These are phyloP conservation scores for Odontothrips loti DNA, from an alignment of 2,888 invertebrate genomes.

Conservation along the genomic window DNA sequence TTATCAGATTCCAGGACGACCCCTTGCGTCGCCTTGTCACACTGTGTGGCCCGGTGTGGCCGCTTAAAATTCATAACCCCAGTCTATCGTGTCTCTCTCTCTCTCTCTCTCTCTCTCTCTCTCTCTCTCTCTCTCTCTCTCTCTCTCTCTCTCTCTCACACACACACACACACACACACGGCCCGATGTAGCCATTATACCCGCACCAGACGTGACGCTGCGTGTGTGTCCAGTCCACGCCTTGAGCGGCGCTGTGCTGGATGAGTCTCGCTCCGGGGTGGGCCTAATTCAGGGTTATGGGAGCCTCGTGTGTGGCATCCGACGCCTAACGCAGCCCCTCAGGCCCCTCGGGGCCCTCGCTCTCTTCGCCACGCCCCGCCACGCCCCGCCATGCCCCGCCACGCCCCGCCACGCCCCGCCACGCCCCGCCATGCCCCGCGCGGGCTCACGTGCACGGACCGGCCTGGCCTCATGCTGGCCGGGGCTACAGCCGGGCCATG, in stretches of 20 bases:
- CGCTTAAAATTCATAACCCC: neutral
- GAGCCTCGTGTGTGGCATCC: conserved; percentile 23
- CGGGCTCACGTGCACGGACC: neutral
- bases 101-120: too few relatives aligned
- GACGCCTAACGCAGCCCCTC: neutral
- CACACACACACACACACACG: too few relatives aligned
- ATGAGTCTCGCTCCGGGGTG: neutral
- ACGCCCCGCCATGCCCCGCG: neutral
- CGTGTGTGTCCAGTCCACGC: conserved; percentile 23
- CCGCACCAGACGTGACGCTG: neutral
- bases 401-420: neutral
- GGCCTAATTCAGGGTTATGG: conserved; percentile 20
- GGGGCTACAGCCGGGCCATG: neutral
- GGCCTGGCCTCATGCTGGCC: neutral
- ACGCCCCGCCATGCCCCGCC: neutral
- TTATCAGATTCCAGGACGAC: too few relatives aligned
- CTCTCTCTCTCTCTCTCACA: too few relatives aligned
- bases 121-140: too few relatives aligned
- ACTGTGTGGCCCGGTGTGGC: too few relatives aligned
- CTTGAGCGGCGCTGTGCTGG: neutral
- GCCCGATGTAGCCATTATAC: conserved; percentile 7
- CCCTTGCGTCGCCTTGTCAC: too few relatives aligned
- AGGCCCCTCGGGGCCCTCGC: neutral
- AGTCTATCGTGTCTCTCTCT: too few relatives aligned
- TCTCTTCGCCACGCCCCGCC: neutral